Conservation (phyloP, 37 sponge, comb jelly and placozoan genomes). For the Petrosia ficiformis region DNA sequence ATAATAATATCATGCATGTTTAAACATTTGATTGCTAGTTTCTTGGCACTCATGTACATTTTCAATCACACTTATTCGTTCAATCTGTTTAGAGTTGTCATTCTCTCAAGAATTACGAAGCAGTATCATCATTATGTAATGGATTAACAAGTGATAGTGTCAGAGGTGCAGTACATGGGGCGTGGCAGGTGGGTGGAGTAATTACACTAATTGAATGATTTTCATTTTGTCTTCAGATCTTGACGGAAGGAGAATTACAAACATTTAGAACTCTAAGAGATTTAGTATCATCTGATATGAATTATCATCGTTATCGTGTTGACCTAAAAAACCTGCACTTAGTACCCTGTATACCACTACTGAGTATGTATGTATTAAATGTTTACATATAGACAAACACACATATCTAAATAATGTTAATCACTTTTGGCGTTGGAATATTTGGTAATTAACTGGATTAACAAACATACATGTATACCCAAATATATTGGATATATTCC, state of each 20-base stretch:
- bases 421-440: too few species aligned
- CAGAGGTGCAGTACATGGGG: neutral
- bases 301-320: constrained; percentile 47
- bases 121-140: constrained; percentile 40
- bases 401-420: too few species aligned
- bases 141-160: constrained; percentile 31
- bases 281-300: too few species aligned
- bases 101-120: constrained; percentile 71
- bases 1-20: too few species aligned
- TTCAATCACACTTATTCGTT: neutral
- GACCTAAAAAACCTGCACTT: constrained; percentile 34
- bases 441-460: too few species aligned
- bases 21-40: too few species aligned
- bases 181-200: constrained; percentile 40
- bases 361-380: constrained; percentile 62
- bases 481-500: too few species aligned
- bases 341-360: constrained; percentile 46
- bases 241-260: too few species aligned
- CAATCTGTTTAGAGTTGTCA: constrained; percentile 47
- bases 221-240: constrained; percentile 1
- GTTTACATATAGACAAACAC: too few species aligned
- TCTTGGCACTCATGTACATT: neutral
- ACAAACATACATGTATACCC: too few species aligned
- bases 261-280: too few species aligned
- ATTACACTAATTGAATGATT: neutral